A percentile compares a stretch with the other conserved stretches of the same genome.
Conservation (phyloP, 2,113 vertebrate genomes). For the Hippocampus comes region DNA sequence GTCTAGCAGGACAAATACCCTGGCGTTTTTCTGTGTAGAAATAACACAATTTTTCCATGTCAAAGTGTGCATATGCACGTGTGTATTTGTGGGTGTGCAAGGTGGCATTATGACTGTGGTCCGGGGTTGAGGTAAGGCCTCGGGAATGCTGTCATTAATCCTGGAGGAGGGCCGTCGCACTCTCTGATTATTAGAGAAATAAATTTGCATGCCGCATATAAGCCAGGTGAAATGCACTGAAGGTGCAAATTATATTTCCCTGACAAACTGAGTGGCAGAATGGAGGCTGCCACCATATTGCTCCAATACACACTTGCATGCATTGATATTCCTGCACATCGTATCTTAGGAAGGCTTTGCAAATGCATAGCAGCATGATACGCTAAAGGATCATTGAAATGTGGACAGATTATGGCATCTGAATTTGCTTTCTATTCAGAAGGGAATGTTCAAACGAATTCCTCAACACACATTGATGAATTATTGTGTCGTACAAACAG, state of each 20-base stretch:
- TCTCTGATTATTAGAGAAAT: constrained; percentile 99
- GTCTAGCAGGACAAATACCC: constrained; percentile 99
- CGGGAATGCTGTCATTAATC: constrained; percentile 99
- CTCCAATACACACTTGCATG: constrained; percentile 36
- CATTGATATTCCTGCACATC: constrained; percentile 33
- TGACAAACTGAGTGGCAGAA: constrained; percentile 96
- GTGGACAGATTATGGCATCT: constrained; percentile 15
- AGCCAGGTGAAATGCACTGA: constrained; percentile 99
- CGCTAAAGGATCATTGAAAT: constrained; percentile 38
- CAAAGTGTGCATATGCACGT: constrained; percentile 78
- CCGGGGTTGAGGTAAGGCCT: constrained; percentile 79
- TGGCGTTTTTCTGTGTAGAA: constrained; percentile 98
- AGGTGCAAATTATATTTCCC: constrained; percentile 99
- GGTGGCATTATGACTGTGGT: constrained; percentile 88
- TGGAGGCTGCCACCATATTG: constrained; percentile 71
- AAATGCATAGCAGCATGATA: constrained; percentile 32
- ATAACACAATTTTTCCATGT: constrained; percentile 99
- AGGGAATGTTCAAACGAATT: background rate
- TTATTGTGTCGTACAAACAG: constrained; percentile 29
- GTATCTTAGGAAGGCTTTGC: constrained; percentile 27
- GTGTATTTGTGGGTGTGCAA: constrained; percentile 76
- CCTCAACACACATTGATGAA: constrained; percentile 12
- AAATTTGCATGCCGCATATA: constrained; percentile 99
- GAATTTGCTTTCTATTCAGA: constrained; percentile 21
- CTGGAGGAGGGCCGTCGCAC: constrained; percentile 93